Conservation (phyloP, 2,113 vertebrate species). For the Ictalurus furcatus region DNA sequence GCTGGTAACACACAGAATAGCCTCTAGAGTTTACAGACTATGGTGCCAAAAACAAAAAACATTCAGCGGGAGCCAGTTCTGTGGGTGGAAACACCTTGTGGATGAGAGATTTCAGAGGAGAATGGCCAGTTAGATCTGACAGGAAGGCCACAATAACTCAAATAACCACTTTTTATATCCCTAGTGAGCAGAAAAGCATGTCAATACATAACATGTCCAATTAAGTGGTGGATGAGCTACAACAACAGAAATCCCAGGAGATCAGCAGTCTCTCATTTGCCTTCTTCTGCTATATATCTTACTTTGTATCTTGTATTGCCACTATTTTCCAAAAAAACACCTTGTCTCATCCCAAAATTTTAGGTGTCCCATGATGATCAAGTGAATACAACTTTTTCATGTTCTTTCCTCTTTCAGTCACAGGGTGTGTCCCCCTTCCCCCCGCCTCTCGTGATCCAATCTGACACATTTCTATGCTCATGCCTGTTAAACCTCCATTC, state of each 20-base stretch:
- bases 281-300: not conserved
- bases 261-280: not conserved
- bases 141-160: not conserved
- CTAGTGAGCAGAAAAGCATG: not conserved
- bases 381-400: not conserved
- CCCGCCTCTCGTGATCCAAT: not conserved
- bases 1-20: too few species aligned
- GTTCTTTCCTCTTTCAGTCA: not conserved
- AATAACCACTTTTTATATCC: not conserved
- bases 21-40: not conserved
- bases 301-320: not conserved
- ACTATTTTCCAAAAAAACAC: not conserved
- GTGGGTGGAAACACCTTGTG: not conserved
- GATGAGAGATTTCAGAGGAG: not conserved
- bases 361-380: not conserved
- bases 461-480: not conserved
- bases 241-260: not conserved
- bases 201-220: not conserved
- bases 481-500: not conserved
- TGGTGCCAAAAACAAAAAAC: not conserved
- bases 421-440: not conserved
- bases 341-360: not conserved
- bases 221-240: not conserved
- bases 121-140: not conserved
- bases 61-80: not conserved